Conservation (phyloP, 2,888 invertebrate genomes). For the Oscheius sp. region DNA sequence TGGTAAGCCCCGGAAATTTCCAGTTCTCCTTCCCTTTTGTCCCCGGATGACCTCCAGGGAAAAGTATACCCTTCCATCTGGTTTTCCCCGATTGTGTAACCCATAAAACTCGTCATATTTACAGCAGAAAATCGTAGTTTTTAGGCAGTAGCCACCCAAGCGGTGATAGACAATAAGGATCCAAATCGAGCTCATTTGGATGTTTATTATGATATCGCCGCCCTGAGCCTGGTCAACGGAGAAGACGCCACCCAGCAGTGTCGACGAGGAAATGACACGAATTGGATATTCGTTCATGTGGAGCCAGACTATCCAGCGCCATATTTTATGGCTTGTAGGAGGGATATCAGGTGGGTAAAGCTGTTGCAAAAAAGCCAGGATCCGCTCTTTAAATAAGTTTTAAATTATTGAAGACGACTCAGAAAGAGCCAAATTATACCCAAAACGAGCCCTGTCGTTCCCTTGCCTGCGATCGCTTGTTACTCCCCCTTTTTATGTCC, state of each 20-base stretch:
- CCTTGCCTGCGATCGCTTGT: too few species aligned
- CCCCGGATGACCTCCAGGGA: not conserved
- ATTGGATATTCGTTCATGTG: constrained; percentile 19
- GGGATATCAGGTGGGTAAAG: constrained; percentile 22
- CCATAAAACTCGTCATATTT: too few species aligned
- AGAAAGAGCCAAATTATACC: too few species aligned
- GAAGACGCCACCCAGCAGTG: constrained; percentile 29
- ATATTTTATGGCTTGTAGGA: constrained; percentile 27
- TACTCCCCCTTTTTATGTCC: too few species aligned
- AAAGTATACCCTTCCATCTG: too few species aligned
- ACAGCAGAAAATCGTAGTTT: not conserved
- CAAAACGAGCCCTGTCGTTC: too few species aligned
- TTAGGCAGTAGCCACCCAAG: constrained; percentile 36
- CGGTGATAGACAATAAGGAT: constrained; percentile 18
- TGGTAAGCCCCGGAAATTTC: constrained; percentile 5
- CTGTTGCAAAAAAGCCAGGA: too few species aligned
- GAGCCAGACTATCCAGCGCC: constrained; percentile 25
- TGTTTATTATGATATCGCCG: constrained; percentile 32
- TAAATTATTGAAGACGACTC: too few species aligned
- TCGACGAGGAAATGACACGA: constrained; percentile 27
- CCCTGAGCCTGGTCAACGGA: constrained; percentile 9
- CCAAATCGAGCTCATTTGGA: constrained; percentile 20
- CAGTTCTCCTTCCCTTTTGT: not conserved
- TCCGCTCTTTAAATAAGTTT: too few species aligned
- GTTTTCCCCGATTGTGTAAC: not conserved